Evolutionary conservation across 2,888 invertebrate genomes (phyloP).

Genomic region (Conus canariensis): DNA sequence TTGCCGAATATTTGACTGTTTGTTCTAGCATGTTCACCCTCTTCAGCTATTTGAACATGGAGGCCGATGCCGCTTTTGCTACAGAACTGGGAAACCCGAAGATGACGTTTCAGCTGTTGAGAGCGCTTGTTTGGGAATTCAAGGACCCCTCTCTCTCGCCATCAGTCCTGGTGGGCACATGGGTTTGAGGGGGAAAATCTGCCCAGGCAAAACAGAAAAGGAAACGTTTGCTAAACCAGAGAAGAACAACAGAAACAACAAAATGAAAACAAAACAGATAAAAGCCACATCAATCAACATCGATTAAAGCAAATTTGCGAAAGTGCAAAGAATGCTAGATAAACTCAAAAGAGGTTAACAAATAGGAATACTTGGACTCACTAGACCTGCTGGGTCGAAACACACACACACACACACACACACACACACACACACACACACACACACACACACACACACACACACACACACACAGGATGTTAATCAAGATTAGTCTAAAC

Average conservation of each 20-base stretch:
- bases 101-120: constrained; percentile 7
- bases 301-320: neutral
- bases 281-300: neutral
- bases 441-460: neutral
- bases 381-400: too few species aligned
- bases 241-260: neutral
- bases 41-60: neutral
- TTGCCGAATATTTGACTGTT: neutral
- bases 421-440: too few species aligned
- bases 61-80: neutral
- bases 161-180: neutral
- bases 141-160: neutral
- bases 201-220: neutral
- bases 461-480: neutral
- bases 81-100: neutral
- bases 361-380: too few species aligned
- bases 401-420: neutral
- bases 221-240: neutral
- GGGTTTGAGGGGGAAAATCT: neutral
- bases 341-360: too few species aligned
- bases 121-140: constrained; percentile 4
- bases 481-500: too few species aligned
- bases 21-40: neutral
- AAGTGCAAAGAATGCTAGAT: neutral
- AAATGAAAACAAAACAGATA: neutral